These are phyloP conservation scores for Marmota flaviventris DNA, from an alignment of 2,113 vertebrate species.

Conservation along the genomic window DNA sequence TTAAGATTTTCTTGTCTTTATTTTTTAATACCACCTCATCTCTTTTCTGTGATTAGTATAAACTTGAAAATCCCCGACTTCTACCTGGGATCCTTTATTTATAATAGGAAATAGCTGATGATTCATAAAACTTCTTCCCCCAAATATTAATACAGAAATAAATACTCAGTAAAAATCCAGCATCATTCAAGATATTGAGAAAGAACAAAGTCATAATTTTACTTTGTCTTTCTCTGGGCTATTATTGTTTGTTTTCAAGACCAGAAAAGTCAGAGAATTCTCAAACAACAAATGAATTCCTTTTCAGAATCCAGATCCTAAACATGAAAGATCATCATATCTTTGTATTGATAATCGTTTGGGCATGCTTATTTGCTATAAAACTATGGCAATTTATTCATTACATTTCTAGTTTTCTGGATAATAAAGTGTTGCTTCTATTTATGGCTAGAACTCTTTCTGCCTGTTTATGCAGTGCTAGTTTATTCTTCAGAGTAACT, in stretches of 20 bases:
- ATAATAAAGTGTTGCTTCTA: constrained; percentile 32
- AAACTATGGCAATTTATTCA: background rate
- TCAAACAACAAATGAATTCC: background rate
- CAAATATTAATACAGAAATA: constrained; percentile 28
- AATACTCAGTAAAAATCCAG: background rate
- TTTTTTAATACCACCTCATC: background rate
- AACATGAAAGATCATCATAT: background rate
- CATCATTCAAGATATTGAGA: background rate
- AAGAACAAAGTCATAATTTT: background rate
- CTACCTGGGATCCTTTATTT: background rate
- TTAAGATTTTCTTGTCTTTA: background rate
- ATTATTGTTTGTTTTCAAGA: background rate
- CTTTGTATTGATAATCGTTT: background rate
- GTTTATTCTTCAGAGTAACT: constrained; percentile 38
- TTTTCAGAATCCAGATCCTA: background rate
- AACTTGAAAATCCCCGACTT: constrained; percentile 15
- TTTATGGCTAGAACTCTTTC: background rate
- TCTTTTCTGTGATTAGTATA: background rate
- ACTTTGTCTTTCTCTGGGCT: background rate
- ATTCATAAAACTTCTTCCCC: background rate
- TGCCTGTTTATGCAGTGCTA: background rate
- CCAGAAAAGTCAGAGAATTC: background rate
- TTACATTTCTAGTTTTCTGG: background rate
- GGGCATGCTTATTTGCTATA: background rate
- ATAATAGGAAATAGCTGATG: background rate